Evolutionary conservation across 2,113 vertebrate genomes (phyloP).

Genomic region (Hucho hucho): DNA sequence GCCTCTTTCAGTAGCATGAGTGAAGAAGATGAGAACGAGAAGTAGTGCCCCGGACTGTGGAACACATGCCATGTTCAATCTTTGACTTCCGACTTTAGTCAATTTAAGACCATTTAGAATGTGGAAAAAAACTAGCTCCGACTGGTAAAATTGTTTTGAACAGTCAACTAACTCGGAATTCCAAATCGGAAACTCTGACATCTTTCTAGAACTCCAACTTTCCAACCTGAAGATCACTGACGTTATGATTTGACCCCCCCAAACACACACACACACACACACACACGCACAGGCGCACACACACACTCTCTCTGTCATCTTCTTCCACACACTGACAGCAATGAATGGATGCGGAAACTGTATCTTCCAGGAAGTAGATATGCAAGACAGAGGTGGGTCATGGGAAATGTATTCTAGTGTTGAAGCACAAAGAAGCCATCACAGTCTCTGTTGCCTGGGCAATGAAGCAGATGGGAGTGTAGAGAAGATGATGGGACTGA

Average conservation of each 20-base stretch:
- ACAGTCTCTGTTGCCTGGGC: conserved; percentile 40
- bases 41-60: conserved; percentile 67
- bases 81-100: too few species aligned
- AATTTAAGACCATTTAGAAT: too few species aligned
- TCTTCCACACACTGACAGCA: conserved; percentile 21
- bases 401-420: conserved; percentile 44
- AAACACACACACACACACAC: conserved; percentile 12
- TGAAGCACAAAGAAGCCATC: conserved; percentile 44
- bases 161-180: too few species aligned
- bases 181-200: too few species aligned
- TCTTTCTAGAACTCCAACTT: too few species aligned
- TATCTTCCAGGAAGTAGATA: conserved; percentile 22
- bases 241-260: too few species aligned
- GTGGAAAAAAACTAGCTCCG: too few species aligned
- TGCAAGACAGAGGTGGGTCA: conserved; percentile 35
- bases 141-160: too few species aligned
- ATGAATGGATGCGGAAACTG: conserved; percentile 34
- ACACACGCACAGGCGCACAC: conserved; percentile 24
- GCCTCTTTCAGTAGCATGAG: conserved; percentile 93
- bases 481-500: neutral
- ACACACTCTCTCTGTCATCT: conserved; percentile 2
- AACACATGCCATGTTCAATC: neutral
- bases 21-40: conserved; percentile 91
- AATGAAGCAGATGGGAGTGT: conserved; percentile 17
- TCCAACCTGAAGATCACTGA: too few species aligned